Conservation (phyloP, 2,113 vertebrate species). For the Sturnira hondurensis region DNA sequence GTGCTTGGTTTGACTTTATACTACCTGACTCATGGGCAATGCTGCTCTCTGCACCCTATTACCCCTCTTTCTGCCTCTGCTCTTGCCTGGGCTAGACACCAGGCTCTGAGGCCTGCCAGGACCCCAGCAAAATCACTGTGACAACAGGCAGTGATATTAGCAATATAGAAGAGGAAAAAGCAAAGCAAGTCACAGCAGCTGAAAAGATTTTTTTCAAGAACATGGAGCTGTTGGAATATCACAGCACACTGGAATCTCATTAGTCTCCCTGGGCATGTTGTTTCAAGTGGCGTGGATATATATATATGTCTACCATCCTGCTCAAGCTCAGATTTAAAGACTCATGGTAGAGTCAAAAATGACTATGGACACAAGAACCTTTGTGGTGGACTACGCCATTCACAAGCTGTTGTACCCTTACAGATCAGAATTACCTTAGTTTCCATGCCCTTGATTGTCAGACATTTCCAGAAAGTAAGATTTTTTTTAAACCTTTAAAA, state of each 20-base stretch:
- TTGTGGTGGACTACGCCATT: constrained; percentile 92
- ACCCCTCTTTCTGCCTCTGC: background rate
- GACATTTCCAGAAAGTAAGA: constrained; percentile 89
- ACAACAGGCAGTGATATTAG: background rate
- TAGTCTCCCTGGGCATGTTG: constrained; percentile 91
- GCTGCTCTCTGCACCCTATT: background rate
- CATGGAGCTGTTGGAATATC: constrained; percentile 91
- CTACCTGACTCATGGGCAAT: background rate
- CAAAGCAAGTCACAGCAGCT: constrained; percentile 91
- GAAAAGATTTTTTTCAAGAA: constrained; percentile 95
- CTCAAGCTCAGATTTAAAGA: constrained; percentile 90
- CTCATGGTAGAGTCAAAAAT: constrained; percentile 84
- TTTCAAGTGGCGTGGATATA: constrained; percentile 94
- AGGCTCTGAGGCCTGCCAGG: constrained; percentile 52
- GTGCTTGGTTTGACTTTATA: background rate
- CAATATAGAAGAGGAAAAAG: constrained; percentile 70
- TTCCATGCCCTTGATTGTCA: constrained; percentile 91
- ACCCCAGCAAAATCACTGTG: background rate
- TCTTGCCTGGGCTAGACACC: background rate
- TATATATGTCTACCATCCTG: constrained; percentile 87
- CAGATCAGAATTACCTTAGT: constrained; percentile 93
- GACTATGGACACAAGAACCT: constrained; percentile 92
- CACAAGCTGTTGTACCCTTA: constrained; percentile 93
- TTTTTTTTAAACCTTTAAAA: constrained; percentile 84
- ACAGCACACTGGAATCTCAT: constrained; percentile 87